Evolutionary conservation across 1,140 invertebrate species (phyloP), one percentile per base, ranked within the genome.

Genomic region (Habropoda laboriosa): DNA sequence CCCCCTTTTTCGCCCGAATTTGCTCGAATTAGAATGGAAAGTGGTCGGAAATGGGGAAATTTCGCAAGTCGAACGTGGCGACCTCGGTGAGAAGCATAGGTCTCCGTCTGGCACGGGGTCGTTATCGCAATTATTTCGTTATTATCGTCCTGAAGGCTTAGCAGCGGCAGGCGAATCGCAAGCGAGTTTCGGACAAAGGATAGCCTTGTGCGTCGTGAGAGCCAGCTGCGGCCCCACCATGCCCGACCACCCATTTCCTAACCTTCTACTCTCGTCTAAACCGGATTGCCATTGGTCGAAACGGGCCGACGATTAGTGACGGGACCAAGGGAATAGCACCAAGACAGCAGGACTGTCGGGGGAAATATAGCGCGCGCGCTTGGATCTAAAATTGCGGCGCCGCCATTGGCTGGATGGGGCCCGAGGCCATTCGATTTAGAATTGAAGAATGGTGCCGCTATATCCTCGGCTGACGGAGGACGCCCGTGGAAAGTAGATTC

Each of bases 151-250:
- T 30, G 68, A 55, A 72, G 72, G 74, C 73, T 70, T 68, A 74
- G 47, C 73, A 49, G 42, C 73, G 66, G n/a, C 67, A 85, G 83
- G 66, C 81, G 66, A 83, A 76, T 80, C 71, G 49, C 83, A 66
- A 67, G 79, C 82, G 85, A 86, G 89, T 91, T 91, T 91, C 86
- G 89, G 89, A 92, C 89, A 92, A 92, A 91, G 89, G 86, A 89
- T 89, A 90, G 89, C 90, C 90, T 91, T 90, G 89, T 89, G 80
- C 64, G 72, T 78, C 80, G 80, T 80, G 78, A 79, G 66, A 80
- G 80, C 82, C 81, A 79, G 57, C 53, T 64, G 79, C 58, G 83
- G 86, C 84, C 89, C 88, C 86, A 87, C 88, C 83, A 88, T 53
- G 66, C 76, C 51, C 57, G 68, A 10, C 80, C 74, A 85, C 79